Conservation (phyloP, 2,113 vertebrate genomes). For the Misgurnus anguillicaudatus region DNA sequence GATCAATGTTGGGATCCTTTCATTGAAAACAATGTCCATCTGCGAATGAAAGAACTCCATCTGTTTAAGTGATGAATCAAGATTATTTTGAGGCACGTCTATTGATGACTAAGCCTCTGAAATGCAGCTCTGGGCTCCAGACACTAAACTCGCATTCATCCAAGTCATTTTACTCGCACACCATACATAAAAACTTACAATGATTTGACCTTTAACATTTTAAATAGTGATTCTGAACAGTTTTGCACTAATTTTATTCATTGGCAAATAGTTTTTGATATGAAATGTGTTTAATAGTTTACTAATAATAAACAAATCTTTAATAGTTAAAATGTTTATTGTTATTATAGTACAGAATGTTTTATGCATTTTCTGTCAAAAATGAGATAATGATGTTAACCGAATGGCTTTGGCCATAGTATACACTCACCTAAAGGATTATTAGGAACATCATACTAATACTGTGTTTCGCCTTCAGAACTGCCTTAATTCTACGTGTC, state of each 20-base stretch:
- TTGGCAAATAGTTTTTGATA: too few relatives aligned
- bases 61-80: slow-evolving; percentile 45
- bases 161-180: background rate
- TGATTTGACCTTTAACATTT: slow-evolving; percentile 16
- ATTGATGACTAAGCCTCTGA: slow-evolving; percentile 28
- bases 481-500: too few relatives aligned
- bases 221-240: background rate
- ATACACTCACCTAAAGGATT: too few relatives aligned
- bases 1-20: slow-evolving; percentile 29
- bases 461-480: too few relatives aligned
- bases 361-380: too few relatives aligned
- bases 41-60: slow-evolving; percentile 23
- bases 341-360: too few relatives aligned
- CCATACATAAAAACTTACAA: slow-evolving; percentile 6
- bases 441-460: too few relatives aligned
- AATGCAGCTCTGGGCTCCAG: slow-evolving; percentile 1
- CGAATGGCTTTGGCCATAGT: too few relatives aligned
- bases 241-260: background rate
- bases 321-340: too few relatives aligned
- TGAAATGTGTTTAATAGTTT: too few relatives aligned
- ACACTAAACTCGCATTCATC: background rate
- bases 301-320: too few relatives aligned
- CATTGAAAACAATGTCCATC: slow-evolving; percentile 40
- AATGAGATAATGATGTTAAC: too few relatives aligned
- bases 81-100: slow-evolving; percentile 34